These are phyloP conservation scores for Pelusios castaneus DNA, from an alignment of 2,113 vertebrate species.

Conservation along the genomic window DNA sequence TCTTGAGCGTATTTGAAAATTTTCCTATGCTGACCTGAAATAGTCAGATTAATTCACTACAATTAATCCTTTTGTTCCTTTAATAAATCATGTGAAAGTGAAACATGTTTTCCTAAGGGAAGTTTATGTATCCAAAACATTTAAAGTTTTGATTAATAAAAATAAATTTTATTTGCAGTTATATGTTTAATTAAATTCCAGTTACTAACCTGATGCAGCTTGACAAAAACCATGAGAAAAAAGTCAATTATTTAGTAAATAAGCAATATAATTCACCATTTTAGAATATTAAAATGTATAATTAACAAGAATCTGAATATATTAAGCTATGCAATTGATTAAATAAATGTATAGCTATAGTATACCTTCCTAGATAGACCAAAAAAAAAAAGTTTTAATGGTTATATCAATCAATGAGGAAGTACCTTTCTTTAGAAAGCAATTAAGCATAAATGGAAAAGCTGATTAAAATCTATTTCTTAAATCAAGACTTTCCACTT, in stretches of 20 bases:
- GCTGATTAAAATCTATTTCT: not conserved
- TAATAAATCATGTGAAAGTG: not conserved
- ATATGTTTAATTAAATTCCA: not conserved
- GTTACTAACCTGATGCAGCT: not conserved
- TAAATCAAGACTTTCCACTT: not conserved
- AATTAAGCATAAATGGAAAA: not conserved
- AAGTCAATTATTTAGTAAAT: not conserved
- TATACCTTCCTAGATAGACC: not conserved
- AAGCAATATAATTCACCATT: not conserved
- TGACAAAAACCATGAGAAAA: not conserved
- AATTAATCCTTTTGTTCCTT: not conserved
- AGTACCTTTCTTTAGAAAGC: not conserved
- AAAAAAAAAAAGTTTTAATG: not conserved
- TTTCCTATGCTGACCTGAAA: not conserved
- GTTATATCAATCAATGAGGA: not conserved
- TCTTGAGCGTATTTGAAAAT: not conserved
- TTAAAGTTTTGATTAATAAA: not conserved
- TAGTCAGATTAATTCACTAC: not conserved
- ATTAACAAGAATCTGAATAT: not conserved
- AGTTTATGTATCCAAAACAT: not conserved
- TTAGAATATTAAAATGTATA: not conserved
- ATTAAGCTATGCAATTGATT: not conserved
- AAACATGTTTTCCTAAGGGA: not conserved
- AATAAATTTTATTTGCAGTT: not conserved
- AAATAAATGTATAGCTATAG: not conserved